Percentiles rank a stretch among this genome's conserved stretches.
phyloP scores from a whole-genome alignment of 2,888 invertebrate genomes.

The Drosophila anceps region DNA sequence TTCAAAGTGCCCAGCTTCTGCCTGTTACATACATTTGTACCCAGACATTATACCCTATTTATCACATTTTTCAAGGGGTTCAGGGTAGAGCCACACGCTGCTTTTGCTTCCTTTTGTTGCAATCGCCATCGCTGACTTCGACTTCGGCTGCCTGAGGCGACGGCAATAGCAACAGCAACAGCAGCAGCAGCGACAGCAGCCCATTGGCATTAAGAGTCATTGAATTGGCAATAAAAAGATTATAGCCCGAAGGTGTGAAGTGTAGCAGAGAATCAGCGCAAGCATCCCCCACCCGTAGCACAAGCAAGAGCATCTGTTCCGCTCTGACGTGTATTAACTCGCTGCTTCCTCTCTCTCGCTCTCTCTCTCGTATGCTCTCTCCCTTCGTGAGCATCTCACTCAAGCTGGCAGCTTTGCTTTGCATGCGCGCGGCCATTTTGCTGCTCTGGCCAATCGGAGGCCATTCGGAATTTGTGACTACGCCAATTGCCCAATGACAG shows the following conservation, averaged over 20 bases:
- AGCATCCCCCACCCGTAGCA: conserved; percentile 24
- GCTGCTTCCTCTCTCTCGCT: not conserved
- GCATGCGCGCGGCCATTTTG: conserved; percentile 65
- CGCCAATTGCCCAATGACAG: conserved; percentile 48
- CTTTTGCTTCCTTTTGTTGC: conserved; percentile 2
- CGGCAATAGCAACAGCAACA: conserved; percentile 19
- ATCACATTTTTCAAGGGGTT: not conserved
- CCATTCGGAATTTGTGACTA: not conserved
- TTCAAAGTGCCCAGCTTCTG: too few relatives aligned
- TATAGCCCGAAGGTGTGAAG: conserved; percentile 82
- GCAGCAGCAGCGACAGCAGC: conserved; percentile 16
- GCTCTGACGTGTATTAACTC: conserved; percentile 3
- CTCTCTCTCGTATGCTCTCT: not conserved
- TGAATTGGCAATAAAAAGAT: conserved; percentile 83
- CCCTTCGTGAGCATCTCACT: conserved; percentile 51
- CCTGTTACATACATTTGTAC: not conserved
- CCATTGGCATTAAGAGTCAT: conserved; percentile 71
- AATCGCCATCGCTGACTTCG: conserved; percentile 37
- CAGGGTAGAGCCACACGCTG: conserved; percentile 17
- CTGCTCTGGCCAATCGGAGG: conserved; percentile 49
- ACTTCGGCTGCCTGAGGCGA: conserved; percentile 64
- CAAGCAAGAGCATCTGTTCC: conserved; percentile 29
- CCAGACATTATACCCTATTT: not conserved
- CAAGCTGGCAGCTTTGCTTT: conserved; percentile 28
- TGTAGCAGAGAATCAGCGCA: conserved; percentile 55